Conservation (phyloP, 2,797 vertebrate genomes). For the Coranthus polyacanthus region DNA sequence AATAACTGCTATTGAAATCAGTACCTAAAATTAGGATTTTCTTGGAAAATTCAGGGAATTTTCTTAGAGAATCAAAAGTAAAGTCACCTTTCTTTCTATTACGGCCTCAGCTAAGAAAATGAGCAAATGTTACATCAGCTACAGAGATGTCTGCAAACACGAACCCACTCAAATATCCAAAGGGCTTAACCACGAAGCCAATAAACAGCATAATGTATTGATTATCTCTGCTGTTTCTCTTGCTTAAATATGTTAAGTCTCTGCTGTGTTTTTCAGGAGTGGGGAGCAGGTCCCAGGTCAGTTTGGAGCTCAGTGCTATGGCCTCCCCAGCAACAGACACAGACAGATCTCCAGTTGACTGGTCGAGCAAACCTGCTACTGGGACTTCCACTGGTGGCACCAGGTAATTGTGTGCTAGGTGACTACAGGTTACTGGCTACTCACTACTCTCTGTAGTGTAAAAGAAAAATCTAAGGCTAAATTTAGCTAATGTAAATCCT, state of each 20-base stretch:
- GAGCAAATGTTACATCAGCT: neutral
- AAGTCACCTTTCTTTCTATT: neutral
- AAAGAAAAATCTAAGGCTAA: constrained; percentile 8
- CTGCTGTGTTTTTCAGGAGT: constrained; percentile 58
- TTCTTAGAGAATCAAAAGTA: no score
- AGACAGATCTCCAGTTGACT: constrained; percentile 52
- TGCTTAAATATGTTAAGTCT: constrained; percentile 15
- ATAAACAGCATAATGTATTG: neutral
- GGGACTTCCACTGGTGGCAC: constrained; percentile 48
- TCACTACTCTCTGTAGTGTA: neutral
- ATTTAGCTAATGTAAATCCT: neutral
- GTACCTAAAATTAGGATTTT: neutral
- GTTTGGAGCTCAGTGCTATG: constrained; percentile 73
- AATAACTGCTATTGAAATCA: neutral
- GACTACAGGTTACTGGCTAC: neutral
- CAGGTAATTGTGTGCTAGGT: constrained; percentile 55
- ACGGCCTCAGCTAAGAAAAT: neutral
- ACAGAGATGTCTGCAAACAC: neutral
- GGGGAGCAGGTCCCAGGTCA: constrained; percentile 75
- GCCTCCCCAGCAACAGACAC: constrained; percentile 55
- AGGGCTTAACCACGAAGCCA: neutral
- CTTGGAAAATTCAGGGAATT: no score
- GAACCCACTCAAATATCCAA: neutral
- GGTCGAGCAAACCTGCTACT: constrained; percentile 58
- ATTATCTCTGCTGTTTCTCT: constrained; percentile 1